Percentiles rank a stretch among this genome's conserved stretches.
Evolutionary conservation across 2,113 vertebrate genomes (phyloP).

Genomic region (Cryptomyrus ogoouensis): DNA sequence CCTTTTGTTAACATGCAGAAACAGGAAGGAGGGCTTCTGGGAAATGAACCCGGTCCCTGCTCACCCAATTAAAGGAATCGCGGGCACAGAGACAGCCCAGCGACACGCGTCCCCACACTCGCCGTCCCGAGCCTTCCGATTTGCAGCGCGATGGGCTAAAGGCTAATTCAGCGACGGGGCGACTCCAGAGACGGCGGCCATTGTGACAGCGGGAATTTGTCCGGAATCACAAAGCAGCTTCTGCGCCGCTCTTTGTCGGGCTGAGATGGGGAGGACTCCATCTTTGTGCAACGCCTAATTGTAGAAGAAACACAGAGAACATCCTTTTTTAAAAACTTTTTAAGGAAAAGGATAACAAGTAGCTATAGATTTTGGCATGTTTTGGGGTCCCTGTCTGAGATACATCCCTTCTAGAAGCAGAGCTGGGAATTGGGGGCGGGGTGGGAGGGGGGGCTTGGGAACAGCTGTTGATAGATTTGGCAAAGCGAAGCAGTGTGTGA

Average conservation of each 20-base stretch:
- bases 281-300: neutral
- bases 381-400: neutral
- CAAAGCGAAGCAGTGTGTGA: constrained; percentile 2
- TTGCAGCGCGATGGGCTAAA: constrained; percentile 65
- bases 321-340: neutral
- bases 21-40: constrained; percentile 49
- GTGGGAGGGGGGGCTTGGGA: neutral
- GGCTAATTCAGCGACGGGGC: constrained; percentile 67
- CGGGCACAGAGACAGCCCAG: constrained; percentile 64
- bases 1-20: constrained; percentile 69
- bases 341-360: neutral
- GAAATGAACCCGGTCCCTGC: constrained; percentile 67
- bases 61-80: constrained; percentile 75
- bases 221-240: constrained; percentile 46
- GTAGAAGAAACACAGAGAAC: neutral
- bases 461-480: constrained; percentile 17
- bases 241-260: constrained; percentile 33
- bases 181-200: constrained; percentile 52
- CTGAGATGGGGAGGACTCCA: neutral
- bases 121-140: constrained; percentile 69
- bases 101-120: constrained; percentile 74
- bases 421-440: neutral
- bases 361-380: neutral
- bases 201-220: constrained; percentile 47
- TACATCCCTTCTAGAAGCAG: neutral